Evolutionary conservation across 1,140 invertebrate species (phyloP).

Genomic region (Magallana ariakensis): DNA sequence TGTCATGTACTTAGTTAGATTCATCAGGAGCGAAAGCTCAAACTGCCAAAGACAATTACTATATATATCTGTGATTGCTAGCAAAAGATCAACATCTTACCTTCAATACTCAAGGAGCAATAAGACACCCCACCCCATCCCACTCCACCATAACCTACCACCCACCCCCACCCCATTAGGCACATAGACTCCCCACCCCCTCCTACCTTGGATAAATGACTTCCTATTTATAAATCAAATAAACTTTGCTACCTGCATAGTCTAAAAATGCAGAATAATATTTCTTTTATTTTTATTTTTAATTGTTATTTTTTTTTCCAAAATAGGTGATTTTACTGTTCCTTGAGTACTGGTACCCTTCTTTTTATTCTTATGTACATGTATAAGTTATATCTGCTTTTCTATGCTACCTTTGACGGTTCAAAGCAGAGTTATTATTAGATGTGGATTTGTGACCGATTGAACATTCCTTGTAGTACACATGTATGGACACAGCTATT

Average conservation of each 20-base stretch:
- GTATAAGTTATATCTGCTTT: background rate
- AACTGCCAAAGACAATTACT: slow-evolving; percentile 28
- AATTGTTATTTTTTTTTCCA: too few species aligned
- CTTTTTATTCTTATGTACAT: too few species aligned
- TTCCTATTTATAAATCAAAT: too few species aligned
- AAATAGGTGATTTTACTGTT: too few species aligned
- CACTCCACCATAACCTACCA: too few species aligned
- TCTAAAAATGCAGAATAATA: too few species aligned
- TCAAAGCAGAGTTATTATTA: background rate
- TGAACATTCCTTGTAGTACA: slow-evolving; percentile 18
- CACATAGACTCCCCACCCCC: too few species aligned
- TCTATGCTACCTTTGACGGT: background rate
- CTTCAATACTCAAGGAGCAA: background rate
- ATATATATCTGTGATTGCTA: background rate
- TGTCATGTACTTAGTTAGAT: background rate
- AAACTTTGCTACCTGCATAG: too few species aligned
- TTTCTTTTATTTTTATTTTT: too few species aligned
- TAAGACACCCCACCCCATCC: background rate
- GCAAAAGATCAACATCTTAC: background rate
- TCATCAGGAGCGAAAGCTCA: background rate
- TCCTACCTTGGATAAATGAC: too few species aligned
- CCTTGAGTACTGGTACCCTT: too few species aligned
- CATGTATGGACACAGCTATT: background rate
- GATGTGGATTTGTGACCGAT: background rate
- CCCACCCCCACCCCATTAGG: too few species aligned